phyloP scores from a whole-genome alignment of 2,888 invertebrate genomes.

The Argyresthia albistria region DNA sequence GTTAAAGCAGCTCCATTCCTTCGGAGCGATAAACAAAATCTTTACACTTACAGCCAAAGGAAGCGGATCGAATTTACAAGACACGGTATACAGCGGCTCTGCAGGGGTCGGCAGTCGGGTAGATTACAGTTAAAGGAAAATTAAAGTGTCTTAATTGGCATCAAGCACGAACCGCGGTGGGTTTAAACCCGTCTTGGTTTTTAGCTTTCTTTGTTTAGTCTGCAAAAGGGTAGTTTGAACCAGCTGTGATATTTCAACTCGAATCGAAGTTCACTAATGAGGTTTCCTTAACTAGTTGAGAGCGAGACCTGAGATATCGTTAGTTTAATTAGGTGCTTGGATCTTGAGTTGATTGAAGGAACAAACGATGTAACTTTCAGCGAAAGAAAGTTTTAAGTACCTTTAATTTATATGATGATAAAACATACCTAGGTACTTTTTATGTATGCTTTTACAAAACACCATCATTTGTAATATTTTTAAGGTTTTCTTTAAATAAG shows the following conservation, averaged over 20 bases:
- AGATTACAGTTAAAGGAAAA: slow-evolving; percentile 3
- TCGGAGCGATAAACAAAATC: background rate
- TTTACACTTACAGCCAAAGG: background rate
- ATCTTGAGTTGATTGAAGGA: background rate
- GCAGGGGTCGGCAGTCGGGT: background rate
- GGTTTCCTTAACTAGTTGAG: no score
- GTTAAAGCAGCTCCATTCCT: background rate
- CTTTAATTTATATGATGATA: no score
- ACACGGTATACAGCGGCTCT: background rate
- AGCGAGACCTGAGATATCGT: background rate
- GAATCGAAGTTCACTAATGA: no score
- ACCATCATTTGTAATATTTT: no score
- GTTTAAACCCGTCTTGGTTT: background rate
- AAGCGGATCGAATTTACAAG: background rate
- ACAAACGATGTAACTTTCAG: no score
- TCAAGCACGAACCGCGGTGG: background rate
- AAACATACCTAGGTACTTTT: no score
- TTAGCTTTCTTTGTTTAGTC: background rate
- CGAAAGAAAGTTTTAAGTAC: no score
- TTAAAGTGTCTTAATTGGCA: slow-evolving; percentile 4
- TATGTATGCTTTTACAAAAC: no score
- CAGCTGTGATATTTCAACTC: no score
- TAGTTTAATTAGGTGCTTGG: background rate
- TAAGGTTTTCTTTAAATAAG: no score
- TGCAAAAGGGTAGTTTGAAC: background rate